phyloP scores from a whole-genome alignment of 2,113 vertebrate genomes.

The Melanerpes aurifrons region DNA sequence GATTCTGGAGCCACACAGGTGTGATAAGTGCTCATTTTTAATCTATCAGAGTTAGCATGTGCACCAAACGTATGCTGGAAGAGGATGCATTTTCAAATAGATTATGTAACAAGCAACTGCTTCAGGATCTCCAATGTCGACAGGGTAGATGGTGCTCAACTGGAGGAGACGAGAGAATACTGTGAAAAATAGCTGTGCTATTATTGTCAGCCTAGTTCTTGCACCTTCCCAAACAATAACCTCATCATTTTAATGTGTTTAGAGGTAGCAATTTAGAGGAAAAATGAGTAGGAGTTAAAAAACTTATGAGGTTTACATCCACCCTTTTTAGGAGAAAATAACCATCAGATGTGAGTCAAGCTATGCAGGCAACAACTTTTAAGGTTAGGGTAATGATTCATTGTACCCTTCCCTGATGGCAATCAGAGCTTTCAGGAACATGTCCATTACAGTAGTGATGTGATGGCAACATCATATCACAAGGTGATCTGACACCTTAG shows the following conservation, averaged over 20 bases:
- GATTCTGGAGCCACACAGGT: background rate
- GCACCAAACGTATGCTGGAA: background rate
- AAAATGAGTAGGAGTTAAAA: background rate
- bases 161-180: background rate
- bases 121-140: background rate
- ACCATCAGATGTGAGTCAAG: background rate
- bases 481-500: background rate
- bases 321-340: background rate
- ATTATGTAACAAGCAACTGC: background rate
- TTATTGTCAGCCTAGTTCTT: background rate
- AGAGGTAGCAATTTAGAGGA: background rate
- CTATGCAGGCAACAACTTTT: background rate
- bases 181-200: background rate
- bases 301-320: background rate
- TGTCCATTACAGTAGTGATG: background rate
- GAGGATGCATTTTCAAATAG: background rate
- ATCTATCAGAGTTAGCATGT: background rate
- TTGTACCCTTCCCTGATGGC: background rate
- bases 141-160: background rate
- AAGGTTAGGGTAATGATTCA: background rate
- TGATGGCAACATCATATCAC: no score
- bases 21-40: constrained; percentile 15
- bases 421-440: background rate
- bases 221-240: background rate
- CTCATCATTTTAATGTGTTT: background rate